Evolutionary conservation across 1,140 invertebrate species (phyloP).

Genomic region (Melipona quadrifasciata): DNA sequence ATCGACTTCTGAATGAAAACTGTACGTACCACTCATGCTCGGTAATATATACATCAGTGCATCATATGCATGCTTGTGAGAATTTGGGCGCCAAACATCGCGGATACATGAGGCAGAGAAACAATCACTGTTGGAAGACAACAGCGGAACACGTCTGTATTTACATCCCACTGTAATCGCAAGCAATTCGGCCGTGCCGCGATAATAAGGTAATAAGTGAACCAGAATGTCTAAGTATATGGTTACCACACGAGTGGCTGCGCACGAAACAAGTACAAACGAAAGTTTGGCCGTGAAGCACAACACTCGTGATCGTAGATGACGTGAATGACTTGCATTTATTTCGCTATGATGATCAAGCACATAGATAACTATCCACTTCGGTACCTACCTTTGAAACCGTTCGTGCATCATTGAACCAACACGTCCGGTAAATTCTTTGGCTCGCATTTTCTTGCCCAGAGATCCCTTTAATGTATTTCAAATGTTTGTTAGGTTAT

Average conservation of each 20-base stretch:
- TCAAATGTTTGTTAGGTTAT: not conserved
- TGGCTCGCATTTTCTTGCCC: not conserved
- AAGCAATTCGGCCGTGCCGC: not conserved
- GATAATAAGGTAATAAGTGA: slow-evolving; percentile 2
- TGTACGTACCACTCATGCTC: not conserved
- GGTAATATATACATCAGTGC: not conserved
- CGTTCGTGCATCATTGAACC: slow-evolving; percentile 31
- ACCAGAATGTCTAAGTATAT: not conserved
- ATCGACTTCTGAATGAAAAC: slow-evolving; percentile 12
- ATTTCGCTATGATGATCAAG: slow-evolving; percentile 32
- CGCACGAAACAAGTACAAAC: slow-evolving; percentile 14
- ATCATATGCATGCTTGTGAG: not conserved
- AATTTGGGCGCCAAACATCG: not conserved
- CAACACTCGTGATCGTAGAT: slow-evolving; percentile 68
- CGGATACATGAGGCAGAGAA: not conserved
- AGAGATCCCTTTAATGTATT: not conserved
- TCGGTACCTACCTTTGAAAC: slow-evolving; percentile 24
- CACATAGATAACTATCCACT: slow-evolving; percentile 19
- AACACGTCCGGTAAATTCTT: slow-evolving; percentile 1
- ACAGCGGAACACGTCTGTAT: not conserved
- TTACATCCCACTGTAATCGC: slow-evolving; percentile 4
- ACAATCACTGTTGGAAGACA: not conserved
- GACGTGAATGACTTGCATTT: slow-evolving; percentile 67
- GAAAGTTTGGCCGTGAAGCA: slow-evolving; percentile 56
- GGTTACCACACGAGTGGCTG: not conserved